Percentiles rank a stretch among this genome's conserved stretches.
These are phyloP conservation scores for Garrulus glandarius DNA, from an alignment of 2,797 vertebrate species.

Conservation along the genomic window DNA sequence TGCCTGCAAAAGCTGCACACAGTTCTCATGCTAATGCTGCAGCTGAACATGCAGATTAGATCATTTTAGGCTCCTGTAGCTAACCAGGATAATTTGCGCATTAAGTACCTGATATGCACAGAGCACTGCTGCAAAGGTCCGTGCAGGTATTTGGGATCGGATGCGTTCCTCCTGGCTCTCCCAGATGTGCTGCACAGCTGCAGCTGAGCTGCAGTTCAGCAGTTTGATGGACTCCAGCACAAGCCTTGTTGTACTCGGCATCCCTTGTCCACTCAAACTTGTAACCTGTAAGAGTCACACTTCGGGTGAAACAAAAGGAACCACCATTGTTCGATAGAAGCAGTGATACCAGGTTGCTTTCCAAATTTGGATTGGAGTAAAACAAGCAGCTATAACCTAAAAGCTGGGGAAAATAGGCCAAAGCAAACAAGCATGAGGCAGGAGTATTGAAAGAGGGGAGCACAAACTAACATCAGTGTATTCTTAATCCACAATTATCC, in stretches of 20 bases:
- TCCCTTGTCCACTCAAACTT: not conserved
- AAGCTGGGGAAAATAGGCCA: not conserved
- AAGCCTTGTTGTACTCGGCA: not conserved
- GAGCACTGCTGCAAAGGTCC: not conserved
- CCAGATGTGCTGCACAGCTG: not conserved
- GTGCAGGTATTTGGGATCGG: not conserved
- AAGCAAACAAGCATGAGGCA: not conserved
- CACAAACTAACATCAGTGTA: not conserved
- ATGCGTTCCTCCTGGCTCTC: not conserved
- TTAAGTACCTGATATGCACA: not conserved
- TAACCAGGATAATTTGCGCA: not conserved
- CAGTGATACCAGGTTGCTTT: not conserved
- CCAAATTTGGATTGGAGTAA: not conserved
- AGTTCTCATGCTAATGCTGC: not conserved
- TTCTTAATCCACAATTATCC: slow-evolving; percentile 39
- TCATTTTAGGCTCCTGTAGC: not conserved
- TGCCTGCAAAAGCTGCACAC: not conserved
- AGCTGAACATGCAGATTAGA: not conserved
- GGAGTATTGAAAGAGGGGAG: not conserved
- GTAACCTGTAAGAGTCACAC: not conserved
- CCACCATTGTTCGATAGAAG: not conserved
- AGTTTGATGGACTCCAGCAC: not conserved
- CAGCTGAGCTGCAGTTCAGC: not conserved
- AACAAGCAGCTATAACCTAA: not conserved
- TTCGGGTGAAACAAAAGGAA: not conserved